A percentile compares a stretch with the other conserved stretches of the same genome.
Conservation (phyloP, 2,888 invertebrate genomes). For the Drosophila greeni region DNA sequence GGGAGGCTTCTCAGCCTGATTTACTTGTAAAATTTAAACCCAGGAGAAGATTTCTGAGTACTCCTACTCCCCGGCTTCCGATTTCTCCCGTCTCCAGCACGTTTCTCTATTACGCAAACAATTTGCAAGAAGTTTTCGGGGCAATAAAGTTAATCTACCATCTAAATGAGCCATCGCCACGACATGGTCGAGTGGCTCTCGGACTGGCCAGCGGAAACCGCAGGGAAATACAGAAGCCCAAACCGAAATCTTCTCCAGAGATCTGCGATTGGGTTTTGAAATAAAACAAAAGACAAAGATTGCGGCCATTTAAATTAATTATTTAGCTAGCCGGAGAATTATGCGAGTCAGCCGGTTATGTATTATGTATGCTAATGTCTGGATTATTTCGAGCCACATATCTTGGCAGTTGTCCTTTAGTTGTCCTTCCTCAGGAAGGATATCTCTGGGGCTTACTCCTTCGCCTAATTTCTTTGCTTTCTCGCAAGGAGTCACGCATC, state of each 20-base stretch:
- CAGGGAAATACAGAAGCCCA: constrained; percentile 30
- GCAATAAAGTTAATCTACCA: constrained; percentile 72
- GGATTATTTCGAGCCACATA: constrained; percentile 13
- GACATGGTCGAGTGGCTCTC: constrained; percentile 62
- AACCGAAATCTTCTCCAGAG: constrained; percentile 9
- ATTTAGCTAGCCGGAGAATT: constrained; percentile 37
- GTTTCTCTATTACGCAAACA: constrained; percentile 70
- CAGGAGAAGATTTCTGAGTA: background rate
- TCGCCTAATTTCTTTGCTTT: constrained; percentile 7
- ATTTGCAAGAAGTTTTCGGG: constrained; percentile 65
- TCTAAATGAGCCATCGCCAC: constrained; percentile 63
- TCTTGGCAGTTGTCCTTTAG: constrained; percentile 14
- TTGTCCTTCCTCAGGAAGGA: background rate
- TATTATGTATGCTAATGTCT: constrained; percentile 37
- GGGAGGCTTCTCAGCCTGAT: background rate
- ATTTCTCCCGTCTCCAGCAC: constrained; percentile 42
- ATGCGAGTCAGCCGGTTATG: constrained; percentile 24
- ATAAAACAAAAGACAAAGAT: constrained; percentile 19
- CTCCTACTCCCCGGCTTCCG: constrained; percentile 21
- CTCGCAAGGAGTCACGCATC: constrained; percentile 24
- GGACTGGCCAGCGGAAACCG: constrained; percentile 43
- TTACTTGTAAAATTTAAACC: background rate
- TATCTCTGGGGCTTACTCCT: constrained; percentile 19
- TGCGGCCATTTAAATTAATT: constrained; percentile 40
- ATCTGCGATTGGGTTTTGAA: constrained; percentile 21